These are phyloP conservation scores for Rhizoglyphus robini DNA, from an alignment of 1,140 invertebrate species.

Conservation along the genomic window DNA sequence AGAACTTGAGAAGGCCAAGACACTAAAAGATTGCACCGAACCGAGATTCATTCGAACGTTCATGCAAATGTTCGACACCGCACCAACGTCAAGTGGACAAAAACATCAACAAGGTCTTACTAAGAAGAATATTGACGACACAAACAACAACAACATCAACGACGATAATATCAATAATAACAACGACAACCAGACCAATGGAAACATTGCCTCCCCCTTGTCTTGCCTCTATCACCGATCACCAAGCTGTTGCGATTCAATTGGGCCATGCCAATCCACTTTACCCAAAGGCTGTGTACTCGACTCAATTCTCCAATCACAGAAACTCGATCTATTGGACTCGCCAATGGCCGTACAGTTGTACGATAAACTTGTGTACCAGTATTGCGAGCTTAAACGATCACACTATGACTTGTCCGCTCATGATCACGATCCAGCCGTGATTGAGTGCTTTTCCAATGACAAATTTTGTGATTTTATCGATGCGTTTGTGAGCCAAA, in stretches of 20 bases:
- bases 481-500: background rate
- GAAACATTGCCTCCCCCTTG: background rate
- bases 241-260: no score
- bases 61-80: background rate
- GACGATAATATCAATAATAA: background rate
- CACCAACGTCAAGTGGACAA: no score
- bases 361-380: background rate
- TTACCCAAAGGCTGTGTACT: background rate
- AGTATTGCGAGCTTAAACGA: no score
- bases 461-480: no score
- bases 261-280: no score
- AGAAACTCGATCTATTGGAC: conserved; percentile 17
- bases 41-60: background rate
- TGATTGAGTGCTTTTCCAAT: no score
- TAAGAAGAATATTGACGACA: no score
- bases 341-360: background rate
- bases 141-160: background rate
- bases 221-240: background rate
- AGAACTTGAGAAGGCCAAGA: no score
- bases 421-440: no score
- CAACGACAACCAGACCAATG: background rate
- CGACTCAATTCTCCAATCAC: conserved; percentile 1
- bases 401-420: no score
- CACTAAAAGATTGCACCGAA: no score
- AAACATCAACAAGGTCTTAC: no score